These are phyloP conservation scores for Eubucco bourcierii DNA, from an alignment of 2,113 vertebrate species.

Conservation along the genomic window DNA sequence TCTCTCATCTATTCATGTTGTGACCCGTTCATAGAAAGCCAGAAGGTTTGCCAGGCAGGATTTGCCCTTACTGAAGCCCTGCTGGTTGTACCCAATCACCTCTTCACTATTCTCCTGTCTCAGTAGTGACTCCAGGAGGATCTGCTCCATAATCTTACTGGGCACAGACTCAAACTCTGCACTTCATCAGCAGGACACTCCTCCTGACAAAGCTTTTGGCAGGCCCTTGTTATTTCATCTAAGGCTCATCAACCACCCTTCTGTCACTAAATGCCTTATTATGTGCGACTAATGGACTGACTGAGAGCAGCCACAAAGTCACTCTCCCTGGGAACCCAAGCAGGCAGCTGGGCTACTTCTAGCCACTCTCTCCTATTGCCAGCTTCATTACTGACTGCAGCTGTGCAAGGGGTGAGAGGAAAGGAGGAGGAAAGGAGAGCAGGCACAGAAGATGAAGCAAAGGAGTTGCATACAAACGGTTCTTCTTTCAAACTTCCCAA, in stretches of 20 bases:
- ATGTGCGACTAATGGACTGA: conserved; percentile 71
- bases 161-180: neutral
- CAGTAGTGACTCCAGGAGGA: too few species aligned
- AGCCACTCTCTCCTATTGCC: conserved; percentile 25
- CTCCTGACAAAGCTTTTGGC: conserved; percentile 39
- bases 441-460: neutral
- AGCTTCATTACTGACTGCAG: conserved; percentile 43
- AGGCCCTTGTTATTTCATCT: conserved; percentile 66
- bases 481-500: neutral
- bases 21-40: too few species aligned
- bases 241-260: conserved; percentile 68
- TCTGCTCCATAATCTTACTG: too few species aligned
- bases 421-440: neutral
- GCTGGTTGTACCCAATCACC: too few species aligned
- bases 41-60: too few species aligned
- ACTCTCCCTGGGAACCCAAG: neutral
- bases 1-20: too few species aligned
- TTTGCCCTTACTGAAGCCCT: too few species aligned
- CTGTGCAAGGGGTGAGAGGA: neutral
- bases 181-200: neutral
- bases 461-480: neutral
- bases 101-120: too few species aligned
- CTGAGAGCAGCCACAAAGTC: conserved; percentile 60
- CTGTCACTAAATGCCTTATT: conserved; percentile 73
- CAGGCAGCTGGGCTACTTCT: conserved; percentile 61